phyloP scores from a whole-genome alignment of 2,113 vertebrate genomes.

The Todiramphus chloris region DNA sequence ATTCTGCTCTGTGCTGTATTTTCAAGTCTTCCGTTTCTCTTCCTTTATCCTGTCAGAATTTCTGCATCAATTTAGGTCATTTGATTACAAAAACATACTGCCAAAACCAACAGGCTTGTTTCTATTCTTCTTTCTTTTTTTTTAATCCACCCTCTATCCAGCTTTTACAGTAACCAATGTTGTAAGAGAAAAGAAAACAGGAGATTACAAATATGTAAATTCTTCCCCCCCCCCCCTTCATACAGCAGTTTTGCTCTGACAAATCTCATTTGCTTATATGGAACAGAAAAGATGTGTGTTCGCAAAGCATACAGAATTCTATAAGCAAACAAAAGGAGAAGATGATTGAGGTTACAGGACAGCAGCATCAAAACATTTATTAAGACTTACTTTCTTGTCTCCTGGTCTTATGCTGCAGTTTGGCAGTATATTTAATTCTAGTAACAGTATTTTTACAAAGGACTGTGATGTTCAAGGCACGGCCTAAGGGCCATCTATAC shows the following conservation, averaged over 20 bases:
- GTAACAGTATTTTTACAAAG: constrained; percentile 49
- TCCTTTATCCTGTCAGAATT: constrained; percentile 59
- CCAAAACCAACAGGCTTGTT: constrained; percentile 22
- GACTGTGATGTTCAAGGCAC: constrained; percentile 45
- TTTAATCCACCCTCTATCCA: background rate
- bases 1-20: constrained; percentile 43
- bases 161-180: constrained; percentile 26
- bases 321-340: background rate
- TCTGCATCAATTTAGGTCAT: constrained; percentile 65
- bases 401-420: background rate
- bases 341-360: constrained; percentile 6
- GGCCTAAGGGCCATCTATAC: constrained; percentile 19
- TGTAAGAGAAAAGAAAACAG: constrained; percentile 31
- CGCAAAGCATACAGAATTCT: constrained; percentile 45
- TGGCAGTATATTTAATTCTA: constrained; percentile 52
- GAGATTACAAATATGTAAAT: constrained; percentile 10
- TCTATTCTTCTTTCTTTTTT: background rate
- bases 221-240: background rate
- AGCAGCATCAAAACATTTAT: constrained; percentile 21
- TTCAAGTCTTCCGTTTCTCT: constrained; percentile 39
- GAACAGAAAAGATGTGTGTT: constrained; percentile 38
- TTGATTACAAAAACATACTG: constrained; percentile 66
- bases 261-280: constrained; percentile 62
- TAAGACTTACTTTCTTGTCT: constrained; percentile 37
- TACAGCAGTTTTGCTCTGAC: constrained; percentile 36